Evolutionary conservation across 2,797 vertebrate genomes (phyloP).

Genomic region (Tangara arthus): DNA sequence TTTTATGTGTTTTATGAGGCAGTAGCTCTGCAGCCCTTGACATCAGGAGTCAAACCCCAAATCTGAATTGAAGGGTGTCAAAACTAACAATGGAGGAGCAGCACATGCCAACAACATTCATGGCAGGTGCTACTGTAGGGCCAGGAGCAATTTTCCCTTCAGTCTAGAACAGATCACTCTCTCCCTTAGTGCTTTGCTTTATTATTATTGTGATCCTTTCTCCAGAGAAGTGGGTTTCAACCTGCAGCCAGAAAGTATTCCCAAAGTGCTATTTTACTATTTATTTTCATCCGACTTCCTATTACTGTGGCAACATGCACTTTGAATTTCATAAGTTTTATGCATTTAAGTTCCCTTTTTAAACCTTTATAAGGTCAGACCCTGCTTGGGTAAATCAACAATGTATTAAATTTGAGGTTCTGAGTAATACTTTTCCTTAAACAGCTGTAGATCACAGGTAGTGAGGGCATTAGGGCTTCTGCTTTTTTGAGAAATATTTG

Average conservation of each 20-base stretch:
- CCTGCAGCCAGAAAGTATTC: neutral
- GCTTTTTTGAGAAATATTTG: neutral
- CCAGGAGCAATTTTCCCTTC: neutral
- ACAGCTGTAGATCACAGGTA: neutral
- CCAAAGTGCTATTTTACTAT: slow-evolving; percentile 58
- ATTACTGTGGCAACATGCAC: slow-evolving; percentile 48
- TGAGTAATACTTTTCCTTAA: slow-evolving; percentile 16
- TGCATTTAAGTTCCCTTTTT: slow-evolving; percentile 48
- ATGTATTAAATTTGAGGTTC: slow-evolving; percentile 39
- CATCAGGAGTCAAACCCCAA: neutral
- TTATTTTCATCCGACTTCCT: slow-evolving; percentile 39
- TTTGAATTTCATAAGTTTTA: slow-evolving; percentile 66
- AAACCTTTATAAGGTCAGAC: slow-evolving; percentile 59
- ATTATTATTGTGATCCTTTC: neutral
- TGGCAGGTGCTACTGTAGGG: neutral
- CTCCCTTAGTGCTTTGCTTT: neutral
- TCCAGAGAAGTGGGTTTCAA: slow-evolving; percentile 22
- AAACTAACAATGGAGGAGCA: neutral
- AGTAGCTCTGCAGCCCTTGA: neutral
- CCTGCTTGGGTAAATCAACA: slow-evolving; percentile 40
- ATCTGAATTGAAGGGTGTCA: neutral
- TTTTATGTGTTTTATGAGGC: neutral
- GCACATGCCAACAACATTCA: neutral
- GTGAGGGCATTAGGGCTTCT: neutral
- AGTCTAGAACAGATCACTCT: neutral